A percentile compares a stretch with the other conserved stretches of the same genome.
phyloP scores from a whole-genome alignment of 92 coral and sea anemone species.

The Isaurus tuberculatus region DNA sequence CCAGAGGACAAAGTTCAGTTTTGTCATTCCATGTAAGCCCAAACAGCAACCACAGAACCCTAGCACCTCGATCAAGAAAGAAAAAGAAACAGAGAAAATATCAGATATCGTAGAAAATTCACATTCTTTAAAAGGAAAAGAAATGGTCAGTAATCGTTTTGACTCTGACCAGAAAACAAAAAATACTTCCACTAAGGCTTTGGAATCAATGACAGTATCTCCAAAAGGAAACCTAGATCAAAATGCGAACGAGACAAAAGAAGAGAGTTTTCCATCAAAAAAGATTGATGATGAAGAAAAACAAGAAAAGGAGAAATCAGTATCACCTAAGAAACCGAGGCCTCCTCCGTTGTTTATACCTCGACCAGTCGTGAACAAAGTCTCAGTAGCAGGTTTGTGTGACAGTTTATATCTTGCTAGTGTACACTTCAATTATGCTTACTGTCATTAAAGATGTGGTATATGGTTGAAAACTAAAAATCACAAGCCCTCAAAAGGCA shows the following conservation, averaged over 20 bases:
- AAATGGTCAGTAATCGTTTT: not conserved
- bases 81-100: conserved; percentile 38
- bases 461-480: too few relatives aligned
- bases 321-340: conserved; percentile 79
- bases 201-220: not conserved
- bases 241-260: conserved; percentile 10
- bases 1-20: conserved; percentile 69
- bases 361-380: conserved; percentile 56
- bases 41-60: conserved; percentile 30
- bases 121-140: not conserved
- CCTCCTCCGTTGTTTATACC: conserved; percentile 89
- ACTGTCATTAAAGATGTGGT: too few relatives aligned
- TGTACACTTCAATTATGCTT: too few relatives aligned
- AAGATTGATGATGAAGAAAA: conserved; percentile 36
- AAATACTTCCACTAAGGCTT: not conserved
- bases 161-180: conserved; percentile 5
- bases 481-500: too few relatives aligned
- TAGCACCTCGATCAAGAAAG: conserved; percentile 8
- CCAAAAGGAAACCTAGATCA: conserved; percentile 16
- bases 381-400: conserved; percentile 37
- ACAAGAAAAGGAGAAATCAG: conserved; percentile 53
- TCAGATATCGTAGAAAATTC: not conserved
- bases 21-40: conserved; percentile 50
- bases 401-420: too few relatives aligned
- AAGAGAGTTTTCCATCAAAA: conserved; percentile 43